These are phyloP conservation scores for Neoniphon sammara DNA, from an alignment of 2,797 vertebrate genomes.

Conservation along the genomic window DNA sequence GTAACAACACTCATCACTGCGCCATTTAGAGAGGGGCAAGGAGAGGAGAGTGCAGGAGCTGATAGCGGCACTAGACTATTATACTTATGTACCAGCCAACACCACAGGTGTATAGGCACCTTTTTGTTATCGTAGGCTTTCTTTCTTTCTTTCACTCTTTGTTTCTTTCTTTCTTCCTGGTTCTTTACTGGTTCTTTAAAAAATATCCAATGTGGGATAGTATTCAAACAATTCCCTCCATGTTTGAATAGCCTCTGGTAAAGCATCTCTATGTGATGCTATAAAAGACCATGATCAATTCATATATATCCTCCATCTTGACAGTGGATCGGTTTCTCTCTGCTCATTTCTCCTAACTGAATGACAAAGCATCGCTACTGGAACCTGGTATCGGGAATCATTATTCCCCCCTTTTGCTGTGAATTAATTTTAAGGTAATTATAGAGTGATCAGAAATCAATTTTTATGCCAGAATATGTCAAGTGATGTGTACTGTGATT, in stretches of 20 bases:
- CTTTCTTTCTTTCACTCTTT: too few species aligned
- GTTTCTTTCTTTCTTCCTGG: too few species aligned
- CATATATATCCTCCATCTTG: conserved; percentile 15
- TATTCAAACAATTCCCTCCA: background rate
- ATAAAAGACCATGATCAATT: conserved; percentile 38
- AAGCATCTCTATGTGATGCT: background rate
- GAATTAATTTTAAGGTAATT: conserved; percentile 52
- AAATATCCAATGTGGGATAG: too few species aligned
- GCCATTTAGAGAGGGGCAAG: conserved; percentile 44
- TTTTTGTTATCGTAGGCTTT: too few species aligned
- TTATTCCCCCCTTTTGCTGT: conserved; percentile 23
- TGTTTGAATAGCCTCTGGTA: background rate
- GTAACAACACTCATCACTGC: conserved; percentile 48
- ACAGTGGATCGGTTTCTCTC: conserved; percentile 46
- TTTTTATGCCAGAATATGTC: conserved; percentile 16
- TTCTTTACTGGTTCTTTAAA: too few species aligned
- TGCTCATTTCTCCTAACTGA: conserved; percentile 39
- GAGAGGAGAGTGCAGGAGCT: conserved; percentile 37
- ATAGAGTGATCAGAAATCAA: conserved; percentile 50
- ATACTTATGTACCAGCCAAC: background rate
- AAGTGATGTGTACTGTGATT: conserved; percentile 12
- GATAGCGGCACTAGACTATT: conserved; percentile 6
- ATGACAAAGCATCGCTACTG: conserved; percentile 31
- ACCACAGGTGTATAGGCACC: background rate
- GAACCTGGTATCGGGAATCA: conserved; percentile 29